phyloP scores from a whole-genome alignment of 2,888 invertebrate genomes.

The Andrena chrysosceles region DNA sequence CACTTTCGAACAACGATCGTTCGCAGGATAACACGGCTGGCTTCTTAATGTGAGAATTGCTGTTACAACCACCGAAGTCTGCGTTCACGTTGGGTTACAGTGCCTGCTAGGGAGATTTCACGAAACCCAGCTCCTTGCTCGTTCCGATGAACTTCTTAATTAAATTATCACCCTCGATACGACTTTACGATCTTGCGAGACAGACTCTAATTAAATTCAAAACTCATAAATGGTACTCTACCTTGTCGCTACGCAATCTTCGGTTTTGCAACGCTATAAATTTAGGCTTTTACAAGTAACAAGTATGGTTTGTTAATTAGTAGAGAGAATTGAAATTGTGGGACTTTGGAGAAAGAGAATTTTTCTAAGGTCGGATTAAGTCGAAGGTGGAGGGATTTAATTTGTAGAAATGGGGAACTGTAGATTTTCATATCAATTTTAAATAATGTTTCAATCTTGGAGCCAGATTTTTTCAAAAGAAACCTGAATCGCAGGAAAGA shows the following conservation, averaged over 20 bases:
- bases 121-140: neutral
- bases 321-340: too few relatives aligned
- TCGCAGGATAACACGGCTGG: constrained; percentile 39
- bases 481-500: too few relatives aligned
- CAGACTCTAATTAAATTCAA: neutral
- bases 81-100: constrained; percentile 16
- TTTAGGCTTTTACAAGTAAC: too few relatives aligned
- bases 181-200: neutral
- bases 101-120: neutral
- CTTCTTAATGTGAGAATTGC: constrained; percentile 55
- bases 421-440: too few relatives aligned
- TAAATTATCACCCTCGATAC: constrained; percentile 1
- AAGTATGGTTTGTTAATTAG: too few relatives aligned
- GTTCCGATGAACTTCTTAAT: constrained; percentile 5
- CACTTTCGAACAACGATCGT: constrained; percentile 49
- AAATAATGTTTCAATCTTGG: too few relatives aligned
- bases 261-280: neutral
- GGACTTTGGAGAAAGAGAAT: too few relatives aligned
- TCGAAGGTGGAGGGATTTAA: too few relatives aligned
- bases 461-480: too few relatives aligned
- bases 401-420: too few relatives aligned
- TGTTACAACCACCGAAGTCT: constrained; percentile 15
- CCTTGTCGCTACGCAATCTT: neutral
- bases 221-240: neutral
- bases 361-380: too few relatives aligned